Evolutionary conservation across 2,113 vertebrate genomes (phyloP).

Genomic region (Tachycineta bicolor): DNA sequence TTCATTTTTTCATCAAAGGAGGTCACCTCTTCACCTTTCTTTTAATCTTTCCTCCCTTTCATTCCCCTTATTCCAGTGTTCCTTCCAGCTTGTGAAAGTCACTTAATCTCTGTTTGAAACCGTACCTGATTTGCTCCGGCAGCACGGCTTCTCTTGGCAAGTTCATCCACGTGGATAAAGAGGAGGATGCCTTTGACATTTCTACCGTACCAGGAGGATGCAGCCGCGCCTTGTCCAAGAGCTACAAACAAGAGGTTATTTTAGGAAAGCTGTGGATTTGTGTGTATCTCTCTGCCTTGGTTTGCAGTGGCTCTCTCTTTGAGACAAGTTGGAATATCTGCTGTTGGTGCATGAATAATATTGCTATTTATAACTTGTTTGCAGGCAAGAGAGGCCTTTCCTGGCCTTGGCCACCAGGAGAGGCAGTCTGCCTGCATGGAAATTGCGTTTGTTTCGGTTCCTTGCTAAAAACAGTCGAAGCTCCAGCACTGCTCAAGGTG

Average conservation of each 20-base stretch:
- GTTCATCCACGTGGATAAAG: constrained; percentile 43
- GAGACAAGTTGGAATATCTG: background rate
- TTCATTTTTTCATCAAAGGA: constrained; percentile 55
- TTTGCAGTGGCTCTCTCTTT: background rate
- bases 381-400: background rate
- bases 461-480: background rate
- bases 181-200: constrained; percentile 60
- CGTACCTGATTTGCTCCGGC: constrained; percentile 37
- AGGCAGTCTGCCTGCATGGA: background rate
- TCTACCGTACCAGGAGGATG: constrained; percentile 11
- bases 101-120: constrained; percentile 66
- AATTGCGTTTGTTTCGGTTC: fast-evolving
- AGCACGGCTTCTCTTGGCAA: background rate
- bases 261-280: constrained; percentile 34
- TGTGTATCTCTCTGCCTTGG: background rate
- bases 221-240: background rate
- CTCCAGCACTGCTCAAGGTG: background rate
- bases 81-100: constrained; percentile 40
- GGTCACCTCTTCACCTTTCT: constrained; percentile 63
- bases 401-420: background rate
- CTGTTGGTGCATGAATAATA: background rate
- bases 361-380: constrained; percentile 22
- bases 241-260: constrained; percentile 49
- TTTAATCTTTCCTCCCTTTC: constrained; percentile 60
- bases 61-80: constrained; percentile 31